Evolutionary conservation across 2,797 vertebrate species (phyloP), one percentile per base, ranked within the genome.

Genomic region (Sebastes kiyomatsui): DNA sequence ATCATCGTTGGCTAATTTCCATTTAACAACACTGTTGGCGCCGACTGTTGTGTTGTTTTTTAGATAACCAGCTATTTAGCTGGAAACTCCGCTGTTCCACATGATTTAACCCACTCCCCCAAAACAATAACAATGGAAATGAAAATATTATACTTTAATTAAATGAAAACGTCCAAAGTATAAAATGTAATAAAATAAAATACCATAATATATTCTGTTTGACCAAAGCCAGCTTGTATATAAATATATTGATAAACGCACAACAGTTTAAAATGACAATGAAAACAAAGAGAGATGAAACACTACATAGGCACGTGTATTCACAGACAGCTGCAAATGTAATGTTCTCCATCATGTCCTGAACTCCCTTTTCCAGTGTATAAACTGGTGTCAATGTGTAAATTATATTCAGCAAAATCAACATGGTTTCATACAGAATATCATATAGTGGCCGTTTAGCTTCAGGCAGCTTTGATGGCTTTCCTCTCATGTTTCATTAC

Each of bases 51-150:
- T 76, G 49, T 22, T 61, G 35, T 74, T 71, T 69, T 11, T 72
- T 23, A 54, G 33, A 71, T 46, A 71, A 67, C 5, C 7, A 38
- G 58, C 30, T 72, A 79, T 69, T 89, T 81, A 66, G 42, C 66
- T 49, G 27, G 54, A 80, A 75, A 52, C 52, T 7, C 7, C n/a
- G 55, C 58, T 14, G 46, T 84, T 82, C 67, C 67, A 72, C 60
- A 27, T n/a, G 60, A 66, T 72, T 72, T 56, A 46, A 71, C 38
- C 2, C 59, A 20, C 46, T 3, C 1, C 46, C 38, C 38, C 35
- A 13, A 4, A 65, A 9, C 25, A 56, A 16, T 5, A 11, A 56
- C 18, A 16, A 49, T 52, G 0, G 18, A 13, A 76, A 46, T 7
- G 2, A 18, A 18, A 66, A 18, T 9, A 25, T 27, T 6, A 16